Evolutionary conservation across 1,140 invertebrate species (phyloP).

Genomic region (Drosophila suzukii): DNA sequence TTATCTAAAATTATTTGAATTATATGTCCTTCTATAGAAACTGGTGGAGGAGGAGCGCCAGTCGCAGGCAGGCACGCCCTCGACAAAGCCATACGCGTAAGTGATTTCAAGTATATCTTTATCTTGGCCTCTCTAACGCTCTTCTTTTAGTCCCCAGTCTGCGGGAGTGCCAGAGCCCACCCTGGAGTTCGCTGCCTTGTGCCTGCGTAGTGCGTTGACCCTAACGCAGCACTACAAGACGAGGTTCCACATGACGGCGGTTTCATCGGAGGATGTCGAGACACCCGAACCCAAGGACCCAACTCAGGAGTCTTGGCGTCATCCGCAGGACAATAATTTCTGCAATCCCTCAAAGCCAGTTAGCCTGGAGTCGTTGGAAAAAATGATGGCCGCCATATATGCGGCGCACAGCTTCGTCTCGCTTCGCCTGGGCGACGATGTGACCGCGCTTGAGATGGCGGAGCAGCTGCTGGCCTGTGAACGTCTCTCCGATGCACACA

Average conservation of each 20-base stretch:
- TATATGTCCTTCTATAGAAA: conserved; percentile 39
- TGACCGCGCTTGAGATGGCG: conserved; percentile 92
- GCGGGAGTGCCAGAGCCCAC: conserved; percentile 93
- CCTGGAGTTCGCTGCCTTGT: conserved; percentile 95
- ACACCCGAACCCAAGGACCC: conserved; percentile 83
- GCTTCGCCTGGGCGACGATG: conserved; percentile 93
- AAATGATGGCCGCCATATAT: conserved; percentile 89
- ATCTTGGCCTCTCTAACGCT: background rate
- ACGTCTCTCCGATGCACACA: conserved; percentile 79
- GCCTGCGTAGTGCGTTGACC: conserved; percentile 93
- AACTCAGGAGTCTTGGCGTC: conserved; percentile 69
- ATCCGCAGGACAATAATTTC: conserved; percentile 82
- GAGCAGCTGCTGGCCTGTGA: conserved; percentile 68
- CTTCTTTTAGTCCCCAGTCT: conserved; percentile 87
- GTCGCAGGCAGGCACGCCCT: conserved; percentile 18
- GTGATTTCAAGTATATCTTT: background rate
- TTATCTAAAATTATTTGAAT: background rate
- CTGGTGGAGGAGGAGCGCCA: conserved; percentile 54
- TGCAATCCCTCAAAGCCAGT: conserved; percentile 84
- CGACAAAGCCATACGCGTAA: conserved; percentile 58
- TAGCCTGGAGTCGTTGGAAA: conserved; percentile 77
- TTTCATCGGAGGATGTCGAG: conserved; percentile 56
- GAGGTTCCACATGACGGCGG: conserved; percentile 78
- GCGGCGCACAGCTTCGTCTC: conserved; percentile 93
- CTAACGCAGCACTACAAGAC: conserved; percentile 85